phyloP scores from a whole-genome alignment of 2,888 invertebrate species.

The Rambutsinella grinnellia region DNA sequence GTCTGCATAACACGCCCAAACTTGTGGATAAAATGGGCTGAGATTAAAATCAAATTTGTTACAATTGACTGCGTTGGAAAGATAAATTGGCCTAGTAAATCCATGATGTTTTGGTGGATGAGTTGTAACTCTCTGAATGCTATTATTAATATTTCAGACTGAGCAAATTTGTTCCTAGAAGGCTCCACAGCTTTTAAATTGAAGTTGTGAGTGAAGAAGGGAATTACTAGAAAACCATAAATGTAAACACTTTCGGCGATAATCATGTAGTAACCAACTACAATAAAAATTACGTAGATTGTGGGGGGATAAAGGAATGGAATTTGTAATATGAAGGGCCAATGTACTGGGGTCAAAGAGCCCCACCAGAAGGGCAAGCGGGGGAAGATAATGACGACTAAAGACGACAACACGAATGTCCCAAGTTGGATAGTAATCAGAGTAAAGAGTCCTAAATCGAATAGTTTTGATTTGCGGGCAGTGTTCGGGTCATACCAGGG shows the following conservation, averaged over 20 bases:
- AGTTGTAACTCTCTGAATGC: constrained; percentile 9
- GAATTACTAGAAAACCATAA: not conserved
- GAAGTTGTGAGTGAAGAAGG: not conserved
- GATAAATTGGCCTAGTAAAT: not conserved
- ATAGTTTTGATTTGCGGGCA: too few species aligned
- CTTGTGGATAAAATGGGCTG: not conserved
- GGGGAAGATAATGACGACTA: not conserved
- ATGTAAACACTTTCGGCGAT: not conserved
- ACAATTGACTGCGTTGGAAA: constrained; percentile 8
- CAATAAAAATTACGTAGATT: not conserved
- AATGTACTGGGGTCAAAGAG: not conserved
- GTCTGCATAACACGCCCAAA: not conserved
- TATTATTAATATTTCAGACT: not conserved
- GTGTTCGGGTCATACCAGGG: too few species aligned
- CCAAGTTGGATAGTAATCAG: too few species aligned
- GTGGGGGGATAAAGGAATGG: not conserved
- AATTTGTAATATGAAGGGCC: not conserved
- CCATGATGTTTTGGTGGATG: not conserved
- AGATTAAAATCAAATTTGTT: not conserved
- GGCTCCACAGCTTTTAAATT: not conserved
- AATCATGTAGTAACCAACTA: not conserved
- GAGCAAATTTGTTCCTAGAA: not conserved
- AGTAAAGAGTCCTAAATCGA: too few species aligned
- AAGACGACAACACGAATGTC: not conserved
- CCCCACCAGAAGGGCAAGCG: not conserved